phyloP scores from a whole-genome alignment of 2,888 invertebrate genomes.

The Aphidius colemani region DNA sequence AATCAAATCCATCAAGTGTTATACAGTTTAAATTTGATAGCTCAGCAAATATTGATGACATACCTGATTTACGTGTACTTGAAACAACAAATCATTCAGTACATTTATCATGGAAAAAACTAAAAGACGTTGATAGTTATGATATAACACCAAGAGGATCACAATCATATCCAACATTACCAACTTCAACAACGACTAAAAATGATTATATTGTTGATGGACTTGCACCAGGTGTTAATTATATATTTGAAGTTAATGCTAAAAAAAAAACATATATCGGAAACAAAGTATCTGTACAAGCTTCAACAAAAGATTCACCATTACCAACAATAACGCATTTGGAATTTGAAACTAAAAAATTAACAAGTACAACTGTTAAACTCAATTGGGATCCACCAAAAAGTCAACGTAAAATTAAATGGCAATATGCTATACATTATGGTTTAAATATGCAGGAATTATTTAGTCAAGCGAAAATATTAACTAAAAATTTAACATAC shows the following conservation, averaged over 20 bases:
- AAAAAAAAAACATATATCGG: slow-evolving; percentile 67
- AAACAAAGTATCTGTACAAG: slow-evolving; percentile 61
- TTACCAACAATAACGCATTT: slow-evolving; percentile 63
- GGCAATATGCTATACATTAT: slow-evolving; percentile 76
- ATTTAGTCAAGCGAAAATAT: slow-evolving; percentile 62
- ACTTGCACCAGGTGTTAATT: slow-evolving; percentile 61
- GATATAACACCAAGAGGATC: slow-evolving; percentile 63
- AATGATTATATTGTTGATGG: slow-evolving; percentile 55
- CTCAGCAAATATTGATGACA: slow-evolving; percentile 67
- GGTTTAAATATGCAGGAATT: slow-evolving; percentile 66
- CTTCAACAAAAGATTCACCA: slow-evolving; percentile 62
- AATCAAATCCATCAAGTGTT: slow-evolving; percentile 68
- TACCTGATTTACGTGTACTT: slow-evolving; percentile 64
- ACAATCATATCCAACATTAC: slow-evolving; percentile 64
- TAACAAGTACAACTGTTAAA: slow-evolving; percentile 67
- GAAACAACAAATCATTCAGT: slow-evolving; percentile 63
- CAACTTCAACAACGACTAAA: slow-evolving; percentile 60
- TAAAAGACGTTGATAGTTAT: slow-evolving; percentile 68
- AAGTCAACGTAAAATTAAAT: slow-evolving; percentile 63
- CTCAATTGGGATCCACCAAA: slow-evolving; percentile 71
- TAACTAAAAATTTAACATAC: slow-evolving; percentile 64
- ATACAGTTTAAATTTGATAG: slow-evolving; percentile 69
- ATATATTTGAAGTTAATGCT: slow-evolving; percentile 69
- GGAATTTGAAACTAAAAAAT: slow-evolving; percentile 62
- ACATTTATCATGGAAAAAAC: slow-evolving; percentile 67